Conservation (phyloP, 2,797 vertebrate species). For the Cyclopterus lumpus region DNA sequence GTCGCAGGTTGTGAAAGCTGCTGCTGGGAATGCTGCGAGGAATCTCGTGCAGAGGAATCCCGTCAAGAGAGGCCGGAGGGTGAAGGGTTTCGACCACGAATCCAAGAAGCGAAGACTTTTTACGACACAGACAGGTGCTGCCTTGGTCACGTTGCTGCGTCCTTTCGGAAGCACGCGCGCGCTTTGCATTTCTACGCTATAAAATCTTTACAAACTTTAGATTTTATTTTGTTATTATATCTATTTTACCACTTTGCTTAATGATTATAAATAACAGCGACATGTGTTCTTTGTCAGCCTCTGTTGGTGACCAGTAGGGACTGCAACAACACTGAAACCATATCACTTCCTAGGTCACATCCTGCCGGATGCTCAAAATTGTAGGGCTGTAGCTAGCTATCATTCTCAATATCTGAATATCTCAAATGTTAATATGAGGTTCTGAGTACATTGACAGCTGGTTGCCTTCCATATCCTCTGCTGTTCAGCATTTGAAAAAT, state of each 20-base stretch:
- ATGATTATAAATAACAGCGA: background rate
- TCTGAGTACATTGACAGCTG: background rate
- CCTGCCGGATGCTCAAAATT: background rate
- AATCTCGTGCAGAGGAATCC: background rate
- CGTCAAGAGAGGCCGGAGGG: constrained; percentile 38
- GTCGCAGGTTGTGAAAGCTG: constrained; percentile 13
- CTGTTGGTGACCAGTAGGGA: constrained; percentile 56
- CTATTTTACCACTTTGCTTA: background rate
- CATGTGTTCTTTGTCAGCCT: constrained; percentile 59
- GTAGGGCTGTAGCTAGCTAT: background rate
- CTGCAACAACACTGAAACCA: constrained; percentile 27
- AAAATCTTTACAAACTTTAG: background rate
- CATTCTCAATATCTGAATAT: background rate
- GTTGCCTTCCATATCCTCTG: background rate
- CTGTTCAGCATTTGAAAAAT: background rate
- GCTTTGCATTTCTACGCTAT: background rate
- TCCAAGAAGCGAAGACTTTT: constrained; percentile 30
- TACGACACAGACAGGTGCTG: constrained; percentile 73
- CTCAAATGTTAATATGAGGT: background rate
- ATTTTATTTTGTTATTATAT: background rate
- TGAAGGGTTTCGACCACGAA: constrained; percentile 40
- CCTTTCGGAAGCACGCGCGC: constrained; percentile 1
- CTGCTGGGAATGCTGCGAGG: constrained; percentile 28
- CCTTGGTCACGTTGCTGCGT: background rate
- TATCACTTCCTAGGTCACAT: background rate